Base-by-base conservation (phyloP, 2,113 vertebrate species). In the Triplophysa dalaica region DNA sequence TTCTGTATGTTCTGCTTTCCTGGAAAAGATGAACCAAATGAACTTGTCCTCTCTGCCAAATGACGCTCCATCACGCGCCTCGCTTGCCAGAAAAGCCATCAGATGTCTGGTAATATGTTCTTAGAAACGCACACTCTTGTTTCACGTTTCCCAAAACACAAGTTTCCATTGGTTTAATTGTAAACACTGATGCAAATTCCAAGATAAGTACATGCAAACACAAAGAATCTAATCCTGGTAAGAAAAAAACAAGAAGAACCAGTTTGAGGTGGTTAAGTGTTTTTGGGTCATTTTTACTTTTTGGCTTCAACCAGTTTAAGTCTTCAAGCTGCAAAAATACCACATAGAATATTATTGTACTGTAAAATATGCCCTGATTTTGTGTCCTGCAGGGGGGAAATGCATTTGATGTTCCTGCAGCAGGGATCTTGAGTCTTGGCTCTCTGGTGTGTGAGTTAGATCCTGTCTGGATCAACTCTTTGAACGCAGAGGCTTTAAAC, bases 381-480 rank as follows among this genome's bases (percentile, higher is more conserved):
- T 19, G 33, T n/a, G n/a, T 22, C 33, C 22, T 84, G 21, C 85
- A 93, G 92, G 88, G 84, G 3, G 74, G 8, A 19, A 67, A 79
- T 65, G 4, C 89, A 12, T 86, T 90, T 58, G n/a, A 2, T 0
- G 22, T 93, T 69, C 84, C 83, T 8, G 0, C 21, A 1, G 81
- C 85, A 1, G 82, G 90, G 8, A 60, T 91, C 38, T 38, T 33
- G 68, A 79, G 12, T 60, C 85, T 93, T 1, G 90, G 91, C 1
- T 77, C 48, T 0, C 61, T 93, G 19, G 0, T 91, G 65, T 93
- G 91, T 75, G 90, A 93, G 85, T 29, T 93, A 56, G 4, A 76
- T 9, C 77, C 89, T 2, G 77, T 77, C 21, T 80, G 87, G 33
- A 84, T 93, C n/a, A 8, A 58, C 2, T 84, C 80, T 26, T 62